These are phyloP conservation scores for Acyrthosiphon pisum DNA, from an alignment of 1,140 invertebrate species.

Conservation along the genomic window DNA sequence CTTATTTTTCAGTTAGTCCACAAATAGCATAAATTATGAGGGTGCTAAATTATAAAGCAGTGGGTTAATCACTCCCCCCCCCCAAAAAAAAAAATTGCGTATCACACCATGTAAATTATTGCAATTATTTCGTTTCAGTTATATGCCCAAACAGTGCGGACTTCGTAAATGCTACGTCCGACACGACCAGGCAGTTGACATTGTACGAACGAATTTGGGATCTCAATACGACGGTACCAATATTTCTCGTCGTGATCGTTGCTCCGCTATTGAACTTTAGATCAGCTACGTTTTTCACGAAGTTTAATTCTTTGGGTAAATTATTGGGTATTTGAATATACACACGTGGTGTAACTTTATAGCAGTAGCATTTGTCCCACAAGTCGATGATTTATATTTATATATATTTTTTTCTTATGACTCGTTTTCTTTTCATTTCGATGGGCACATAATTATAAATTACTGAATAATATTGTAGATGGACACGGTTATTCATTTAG, in stretches of 20 bases:
- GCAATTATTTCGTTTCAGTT: conserved; percentile 57
- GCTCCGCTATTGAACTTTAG: conserved; percentile 85
- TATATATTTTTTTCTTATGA: too few relatives aligned
- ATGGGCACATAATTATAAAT: too few relatives aligned
- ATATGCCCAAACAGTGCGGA: conserved; percentile 58
- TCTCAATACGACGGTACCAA: conserved; percentile 79
- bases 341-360: not conserved
- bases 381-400: too few relatives aligned
- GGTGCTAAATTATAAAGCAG: too few relatives aligned
- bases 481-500: too few relatives aligned
- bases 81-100: too few relatives aligned
- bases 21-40: not conserved
- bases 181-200: not conserved
- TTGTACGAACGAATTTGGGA: conserved; percentile 67
- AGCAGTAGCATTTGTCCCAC: not conserved
- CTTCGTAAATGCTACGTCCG: not conserved
- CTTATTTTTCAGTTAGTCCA: not conserved
- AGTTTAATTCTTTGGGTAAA: conserved; percentile 89
- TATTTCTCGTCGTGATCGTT: conserved; percentile 78
- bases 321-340: not conserved
- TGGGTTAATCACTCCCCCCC: too few relatives aligned
- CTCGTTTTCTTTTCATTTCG: too few relatives aligned
- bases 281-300: conserved; percentile 89
- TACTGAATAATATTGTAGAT: too few relatives aligned
- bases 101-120: not conserved